A percentile compares a stretch with the other conserved stretches of the same genome.
Evolutionary conservation across 2,113 vertebrate genomes (phyloP).

Genomic region (Chlamydotis undulata): DNA sequence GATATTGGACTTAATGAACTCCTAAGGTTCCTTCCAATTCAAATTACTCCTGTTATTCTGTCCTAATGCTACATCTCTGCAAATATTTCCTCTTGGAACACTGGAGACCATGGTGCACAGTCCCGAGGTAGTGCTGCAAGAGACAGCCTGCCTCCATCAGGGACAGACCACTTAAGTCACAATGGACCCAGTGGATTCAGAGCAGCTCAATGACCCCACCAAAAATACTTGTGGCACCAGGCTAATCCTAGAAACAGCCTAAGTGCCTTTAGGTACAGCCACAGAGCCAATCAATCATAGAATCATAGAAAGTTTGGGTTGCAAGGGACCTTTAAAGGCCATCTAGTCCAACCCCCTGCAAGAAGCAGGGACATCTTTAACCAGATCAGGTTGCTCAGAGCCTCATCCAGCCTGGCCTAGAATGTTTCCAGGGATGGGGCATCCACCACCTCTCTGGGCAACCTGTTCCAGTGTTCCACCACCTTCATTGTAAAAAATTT

Average conservation of each 20-base stretch:
- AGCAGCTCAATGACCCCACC: background rate
- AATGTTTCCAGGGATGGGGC: too few species aligned
- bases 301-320: too few species aligned
- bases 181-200: background rate
- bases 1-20: background rate
- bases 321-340: too few species aligned
- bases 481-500: too few species aligned
- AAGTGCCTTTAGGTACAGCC: background rate
- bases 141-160: background rate
- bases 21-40: background rate
- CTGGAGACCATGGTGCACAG: background rate
- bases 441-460: too few species aligned
- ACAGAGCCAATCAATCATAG: background rate
- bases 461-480: too few species aligned
- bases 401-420: too few species aligned
- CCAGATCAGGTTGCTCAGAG: too few species aligned
- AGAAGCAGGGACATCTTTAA: too few species aligned
- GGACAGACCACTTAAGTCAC: background rate
- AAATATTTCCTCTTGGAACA: background rate
- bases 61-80: background rate
- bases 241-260: background rate
- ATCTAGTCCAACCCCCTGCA: too few species aligned
- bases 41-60: background rate
- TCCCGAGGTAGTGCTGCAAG: fast-evolving
- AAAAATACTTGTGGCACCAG: background rate